Evolutionary conservation across 2,113 vertebrate species (phyloP), one percentile per base, ranked within the genome.

Genomic region (Cygnus buccinator): DNA sequence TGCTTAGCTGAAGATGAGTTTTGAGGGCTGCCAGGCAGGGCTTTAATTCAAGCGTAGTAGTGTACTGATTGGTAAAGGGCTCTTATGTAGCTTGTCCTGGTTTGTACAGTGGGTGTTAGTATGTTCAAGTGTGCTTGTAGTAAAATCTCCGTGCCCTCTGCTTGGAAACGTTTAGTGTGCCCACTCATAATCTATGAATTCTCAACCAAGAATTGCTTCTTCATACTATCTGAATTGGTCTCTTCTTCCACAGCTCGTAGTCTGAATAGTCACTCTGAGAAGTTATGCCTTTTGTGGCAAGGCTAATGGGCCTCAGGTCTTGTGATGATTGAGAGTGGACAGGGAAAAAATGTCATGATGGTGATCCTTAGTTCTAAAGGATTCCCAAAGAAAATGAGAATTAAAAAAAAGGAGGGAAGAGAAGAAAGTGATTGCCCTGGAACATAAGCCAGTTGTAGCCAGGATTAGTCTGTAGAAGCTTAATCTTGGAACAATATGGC

Each of bases 21-120:
- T 90, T n/a, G 74, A 50, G 9, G 72, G 39, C 44, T 59, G 14
- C 23, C 35, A 57, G 75, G 63, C 14, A 89, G 16, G 43, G 26
- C 29, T 52, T 80, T 25, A 11, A 70, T 28, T 65, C 31, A 14
- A 5, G 52, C 0, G 0, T 9, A 17, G 41, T 28, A n/a, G 13
- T 82, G 70, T 31, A 19, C 54, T 65, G 59, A 7, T 66, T 35
- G 68, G 33, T 57, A 2, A 80, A 70, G 76, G 76, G n/a, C 62
- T 76, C 23, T 37, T 5, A 13, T 1, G 12, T 4, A 8, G 48
- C 25, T 58, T 15, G 29, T 50, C 71, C 22, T 3, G 11, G 5
- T 48, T 19, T 15, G 26, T 35, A 70, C 46, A 35, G 44, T 39
- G 55, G 5, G 12, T 7, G 2, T 70, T 58, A 20, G 10, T 65